A percentile compares a stretch with the other conserved stretches of the same genome.
Evolutionary conservation across 2,113 vertebrate species (phyloP).

Genomic region (Ophthalmolycus amberensis): DNA sequence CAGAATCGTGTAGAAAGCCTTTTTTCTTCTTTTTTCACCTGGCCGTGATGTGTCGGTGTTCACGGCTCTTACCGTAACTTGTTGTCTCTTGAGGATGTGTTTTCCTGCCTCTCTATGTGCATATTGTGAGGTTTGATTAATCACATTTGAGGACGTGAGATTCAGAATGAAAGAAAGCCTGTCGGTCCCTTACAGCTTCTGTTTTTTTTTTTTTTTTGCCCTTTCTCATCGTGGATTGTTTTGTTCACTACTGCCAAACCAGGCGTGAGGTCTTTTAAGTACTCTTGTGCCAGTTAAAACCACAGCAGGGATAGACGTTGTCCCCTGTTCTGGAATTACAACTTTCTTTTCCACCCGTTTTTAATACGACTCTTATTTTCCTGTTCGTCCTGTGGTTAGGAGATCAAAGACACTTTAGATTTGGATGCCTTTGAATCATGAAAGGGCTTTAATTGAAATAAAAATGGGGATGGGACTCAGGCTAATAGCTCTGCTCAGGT

Average conservation of each 20-base stretch:
- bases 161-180: slow-evolving; percentile 71
- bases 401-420: slow-evolving; percentile 78
- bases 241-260: slow-evolving; percentile 67
- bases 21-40: slow-evolving; percentile 21
- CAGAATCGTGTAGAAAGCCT: neutral
- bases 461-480: slow-evolving; percentile 48
- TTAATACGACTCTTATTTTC: slow-evolving; percentile 65
- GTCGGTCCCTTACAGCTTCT: slow-evolving; percentile 77
- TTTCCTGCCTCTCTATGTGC: slow-evolving; percentile 43
- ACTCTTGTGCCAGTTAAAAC: slow-evolving; percentile 49
- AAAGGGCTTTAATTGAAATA: slow-evolving; percentile 79
- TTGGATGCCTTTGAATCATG: slow-evolving; percentile 72
- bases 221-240: slow-evolving; percentile 84
- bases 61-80: slow-evolving; percentile 43
- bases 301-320: slow-evolving; percentile 60
- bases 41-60: slow-evolving; percentile 30
- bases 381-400: slow-evolving; percentile 63
- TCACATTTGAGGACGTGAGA: slow-evolving; percentile 63
- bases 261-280: slow-evolving; percentile 66
- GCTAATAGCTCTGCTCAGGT: slow-evolving; percentile 65
- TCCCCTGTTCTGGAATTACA: slow-evolving; percentile 66
- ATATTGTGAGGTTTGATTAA: slow-evolving; percentile 66
- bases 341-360: slow-evolving; percentile 52
- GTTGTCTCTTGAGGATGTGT: slow-evolving; percentile 37
- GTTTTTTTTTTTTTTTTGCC: slow-evolving; percentile 42